Conservation (phyloP, 2,797 vertebrate genomes). For the Rhincodon typus region DNA sequence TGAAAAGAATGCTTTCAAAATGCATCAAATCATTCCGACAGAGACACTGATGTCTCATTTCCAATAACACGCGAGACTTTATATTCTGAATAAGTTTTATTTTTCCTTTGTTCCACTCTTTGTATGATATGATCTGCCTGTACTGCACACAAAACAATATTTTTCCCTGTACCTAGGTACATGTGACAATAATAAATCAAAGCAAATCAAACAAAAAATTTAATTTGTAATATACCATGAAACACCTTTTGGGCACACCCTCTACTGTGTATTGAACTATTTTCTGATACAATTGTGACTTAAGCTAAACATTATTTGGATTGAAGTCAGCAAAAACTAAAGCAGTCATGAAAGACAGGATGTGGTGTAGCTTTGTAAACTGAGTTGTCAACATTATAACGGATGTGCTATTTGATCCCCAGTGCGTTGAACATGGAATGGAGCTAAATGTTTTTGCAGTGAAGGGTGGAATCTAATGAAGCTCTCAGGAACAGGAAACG, state of each 20-base stretch:
- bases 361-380: background rate
- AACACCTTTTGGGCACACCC: background rate
- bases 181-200: too few relatives aligned
- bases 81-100: conserved; percentile 14
- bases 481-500: too few relatives aligned
- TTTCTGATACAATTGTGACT: background rate
- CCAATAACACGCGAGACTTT: background rate
- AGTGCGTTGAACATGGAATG: background rate
- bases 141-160: too few relatives aligned
- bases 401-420: background rate
- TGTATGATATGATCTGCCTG: too few relatives aligned
- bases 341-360: background rate
- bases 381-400: conserved; percentile 7
- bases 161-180: too few relatives aligned
- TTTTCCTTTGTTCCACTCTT: too few relatives aligned
- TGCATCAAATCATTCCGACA: background rate
- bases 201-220: too few relatives aligned
- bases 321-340: background rate
- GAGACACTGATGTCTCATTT: background rate
- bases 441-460: background rate
- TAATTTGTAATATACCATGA: too few relatives aligned
- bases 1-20: background rate
- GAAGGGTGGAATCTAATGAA: too few relatives aligned
- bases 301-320: background rate
- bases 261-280: background rate